Evolutionary conservation across 2,113 vertebrate genomes (phyloP).

Genomic region (Muscicapa adusta): DNA sequence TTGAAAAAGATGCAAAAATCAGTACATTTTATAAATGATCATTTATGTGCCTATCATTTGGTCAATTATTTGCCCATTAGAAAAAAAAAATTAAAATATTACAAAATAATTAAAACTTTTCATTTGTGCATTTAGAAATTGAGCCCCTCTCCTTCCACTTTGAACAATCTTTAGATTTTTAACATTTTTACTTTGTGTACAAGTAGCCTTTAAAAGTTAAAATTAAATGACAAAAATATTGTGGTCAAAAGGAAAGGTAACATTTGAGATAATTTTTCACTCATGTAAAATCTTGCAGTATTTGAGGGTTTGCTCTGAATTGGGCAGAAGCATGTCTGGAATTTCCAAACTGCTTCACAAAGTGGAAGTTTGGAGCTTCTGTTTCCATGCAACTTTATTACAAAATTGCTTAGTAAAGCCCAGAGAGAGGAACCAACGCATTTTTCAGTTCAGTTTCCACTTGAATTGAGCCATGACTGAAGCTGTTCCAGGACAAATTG

Average conservation of each 20-base stretch:
- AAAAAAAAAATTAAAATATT: background rate
- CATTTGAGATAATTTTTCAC: background rate
- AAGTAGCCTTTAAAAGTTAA: background rate
- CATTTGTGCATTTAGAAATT: background rate
- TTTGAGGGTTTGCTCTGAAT: background rate
- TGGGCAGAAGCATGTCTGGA: background rate
- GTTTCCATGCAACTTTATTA: background rate
- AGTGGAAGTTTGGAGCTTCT: background rate
- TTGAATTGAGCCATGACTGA: background rate
- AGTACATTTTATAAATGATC: background rate
- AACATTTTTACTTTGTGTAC: background rate
- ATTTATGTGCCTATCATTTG: no score
- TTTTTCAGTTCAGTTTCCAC: slow-evolving; percentile 7
- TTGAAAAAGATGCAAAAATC: background rate
- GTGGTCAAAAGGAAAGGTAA: background rate
- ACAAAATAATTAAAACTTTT: background rate
- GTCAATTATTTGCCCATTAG: background rate
- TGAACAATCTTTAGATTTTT: background rate
- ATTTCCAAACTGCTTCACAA: background rate
- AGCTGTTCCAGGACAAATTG: background rate
- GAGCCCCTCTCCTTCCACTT: background rate
- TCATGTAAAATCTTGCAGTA: background rate
- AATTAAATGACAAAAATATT: background rate
- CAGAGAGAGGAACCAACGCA: background rate
- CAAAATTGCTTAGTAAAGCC: background rate